Evolutionary conservation across 2,888 invertebrate genomes (phyloP), one percentile per base, ranked within the genome.

Genomic region (Phyllotreta striolata): DNA sequence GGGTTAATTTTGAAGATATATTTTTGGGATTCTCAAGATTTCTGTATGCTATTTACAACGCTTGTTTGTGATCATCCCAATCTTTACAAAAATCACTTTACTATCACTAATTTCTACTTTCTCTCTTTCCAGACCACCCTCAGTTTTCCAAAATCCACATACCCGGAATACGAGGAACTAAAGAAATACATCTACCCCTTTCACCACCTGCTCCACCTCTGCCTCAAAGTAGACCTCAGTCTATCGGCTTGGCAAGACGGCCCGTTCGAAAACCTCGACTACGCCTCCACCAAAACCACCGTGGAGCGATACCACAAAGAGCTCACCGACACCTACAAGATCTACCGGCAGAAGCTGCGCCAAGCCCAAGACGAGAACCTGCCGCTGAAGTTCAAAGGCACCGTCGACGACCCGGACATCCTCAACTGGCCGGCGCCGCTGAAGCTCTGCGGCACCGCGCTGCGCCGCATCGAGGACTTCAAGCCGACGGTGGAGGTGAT

Each of bases 201-300:
- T 78, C 86, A 91, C 59, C 84, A 81, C 43, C 82, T 92, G 1
- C 82, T 95, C 72, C 91, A 89, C 54, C 79, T 85, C 2, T 86
- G 88, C 57, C 83, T 87, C 58, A 85, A 86, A 75, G 95, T 95
- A 91, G 88, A 90, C 78, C 87, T 91, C 55, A 89, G 91, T 73
- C 88, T 90, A 75, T 91, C 88, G 69, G 90, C 93, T 7, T 96
- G 96, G 93, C 89, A 94, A 86, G 92, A 96, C 79, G 96, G 96
- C 0, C 89, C 93, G 1, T 96, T 96, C 80, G 90, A 93, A 77
- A 91, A 91, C 74, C 83, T 96, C 64, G 89, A 92, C 73, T 89
- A 92, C 6, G 85, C 87, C 61, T 84, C 85, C 70, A 92, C 96
- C 65, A 95, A 95, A 78, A 83, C 82, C 55, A 91, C 90, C 67